Conservation (phyloP, 2,797 vertebrate genomes). For the Rhinoraja longicauda region DNA sequence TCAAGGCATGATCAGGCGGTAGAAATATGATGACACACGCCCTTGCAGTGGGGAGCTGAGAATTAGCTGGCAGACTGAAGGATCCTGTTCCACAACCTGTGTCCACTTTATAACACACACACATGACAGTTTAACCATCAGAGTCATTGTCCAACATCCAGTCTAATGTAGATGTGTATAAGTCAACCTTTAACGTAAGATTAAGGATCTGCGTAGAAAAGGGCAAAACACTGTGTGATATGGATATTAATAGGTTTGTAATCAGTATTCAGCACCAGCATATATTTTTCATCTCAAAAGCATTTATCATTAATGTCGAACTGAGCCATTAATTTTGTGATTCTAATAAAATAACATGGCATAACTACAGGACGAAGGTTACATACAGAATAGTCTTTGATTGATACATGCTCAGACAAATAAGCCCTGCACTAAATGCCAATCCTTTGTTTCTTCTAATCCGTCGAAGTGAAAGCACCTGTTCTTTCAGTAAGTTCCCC, state of each 20-base stretch:
- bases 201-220: background rate
- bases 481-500: slow-evolving; percentile 47
- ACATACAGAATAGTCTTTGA: background rate
- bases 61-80: background rate
- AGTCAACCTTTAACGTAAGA: background rate
- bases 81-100: background rate
- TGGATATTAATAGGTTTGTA: background rate
- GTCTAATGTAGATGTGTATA: background rate
- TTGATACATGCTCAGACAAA: slow-evolving; percentile 40
- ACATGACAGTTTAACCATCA: background rate
- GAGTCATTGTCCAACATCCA: background rate
- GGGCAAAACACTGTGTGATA: background rate
- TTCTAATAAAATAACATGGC: background rate
- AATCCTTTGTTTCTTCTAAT: slow-evolving; percentile 47
- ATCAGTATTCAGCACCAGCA: background rate
- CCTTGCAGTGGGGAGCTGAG: background rate
- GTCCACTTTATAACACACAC: background rate
- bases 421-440: slow-evolving; percentile 35
- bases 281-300: background rate
- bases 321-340: slow-evolving; percentile 47
- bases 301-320: background rate
- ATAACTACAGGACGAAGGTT: background rate
- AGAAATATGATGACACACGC: slow-evolving; percentile 2
- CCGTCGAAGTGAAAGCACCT: slow-evolving; percentile 48
- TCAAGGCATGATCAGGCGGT: background rate